Conservation (phyloP, 2,113 vertebrate genomes). For the Petrocephalus microphthalmus region DNA sequence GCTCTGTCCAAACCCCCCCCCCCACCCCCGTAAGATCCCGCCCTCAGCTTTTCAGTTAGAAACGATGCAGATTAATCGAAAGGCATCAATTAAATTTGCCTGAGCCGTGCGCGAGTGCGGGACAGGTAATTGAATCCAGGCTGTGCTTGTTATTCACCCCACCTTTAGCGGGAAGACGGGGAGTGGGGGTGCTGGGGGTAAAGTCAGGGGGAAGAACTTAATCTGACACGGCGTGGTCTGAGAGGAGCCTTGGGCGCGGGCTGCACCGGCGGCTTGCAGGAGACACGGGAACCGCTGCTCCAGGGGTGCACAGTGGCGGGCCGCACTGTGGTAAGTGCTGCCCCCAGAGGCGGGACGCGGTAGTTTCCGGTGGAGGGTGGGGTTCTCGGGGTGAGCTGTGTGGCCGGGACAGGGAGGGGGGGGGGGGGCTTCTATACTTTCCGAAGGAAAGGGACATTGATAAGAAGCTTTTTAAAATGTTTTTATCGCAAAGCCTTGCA, state of each 20-base stretch:
- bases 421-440: neutral
- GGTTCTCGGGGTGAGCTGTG: neutral
- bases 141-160: conserved; percentile 44
- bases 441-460: neutral
- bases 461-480: neutral
- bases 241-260: neutral
- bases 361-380: neutral
- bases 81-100: conserved; percentile 61
- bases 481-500: neutral
- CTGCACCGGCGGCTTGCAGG: neutral
- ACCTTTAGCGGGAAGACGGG: conserved; percentile 35
- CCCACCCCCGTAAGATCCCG: conserved; percentile 49
- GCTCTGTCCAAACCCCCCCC: conserved; percentile 31
- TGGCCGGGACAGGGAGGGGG: neutral
- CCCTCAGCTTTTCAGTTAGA: conserved; percentile 66
- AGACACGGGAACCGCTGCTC: neutral
- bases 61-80: conserved; percentile 69
- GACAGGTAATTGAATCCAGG: conserved; percentile 58
- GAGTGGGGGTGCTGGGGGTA: neutral
- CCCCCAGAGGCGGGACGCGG: neutral
- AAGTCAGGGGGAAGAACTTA: neutral
- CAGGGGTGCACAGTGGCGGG: neutral
- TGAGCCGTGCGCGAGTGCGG: conserved; percentile 51
- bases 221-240: neutral
- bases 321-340: neutral